Evolutionary conservation across 2,797 vertebrate species (phyloP).

Genomic region (Enteromius fasciolatus): DNA sequence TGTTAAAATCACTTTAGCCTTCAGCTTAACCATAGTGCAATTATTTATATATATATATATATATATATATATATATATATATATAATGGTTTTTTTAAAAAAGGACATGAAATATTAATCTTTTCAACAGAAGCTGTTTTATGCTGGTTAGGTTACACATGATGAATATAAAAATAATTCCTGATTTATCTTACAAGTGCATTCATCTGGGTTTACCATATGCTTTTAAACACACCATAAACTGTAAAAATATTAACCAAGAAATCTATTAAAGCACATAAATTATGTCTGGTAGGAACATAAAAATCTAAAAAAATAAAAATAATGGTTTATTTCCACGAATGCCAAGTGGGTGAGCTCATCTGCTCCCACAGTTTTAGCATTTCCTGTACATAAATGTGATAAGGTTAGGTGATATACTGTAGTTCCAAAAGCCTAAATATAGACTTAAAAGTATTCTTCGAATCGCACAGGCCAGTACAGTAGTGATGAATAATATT

Average conservation of each 20-base stretch:
- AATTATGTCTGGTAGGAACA: background rate
- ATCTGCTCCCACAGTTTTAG: background rate
- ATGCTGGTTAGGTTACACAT: background rate
- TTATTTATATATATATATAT: background rate
- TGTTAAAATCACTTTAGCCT: constrained; percentile 14
- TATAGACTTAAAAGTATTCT: constrained; percentile 14
- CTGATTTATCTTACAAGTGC: background rate
- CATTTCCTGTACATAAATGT: constrained; percentile 14
- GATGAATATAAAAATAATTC: background rate
- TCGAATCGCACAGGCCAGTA: background rate
- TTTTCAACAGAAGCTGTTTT: background rate
- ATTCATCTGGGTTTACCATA: background rate
- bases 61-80: too few species aligned
- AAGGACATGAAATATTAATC: background rate
- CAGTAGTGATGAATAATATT: constrained; percentile 8
- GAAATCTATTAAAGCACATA: background rate
- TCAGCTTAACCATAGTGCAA: background rate
- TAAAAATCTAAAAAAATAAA: background rate
- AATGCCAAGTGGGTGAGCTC: background rate
- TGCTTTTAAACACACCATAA: background rate
- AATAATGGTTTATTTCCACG: background rate
- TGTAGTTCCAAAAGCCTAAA: background rate
- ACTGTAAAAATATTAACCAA: background rate
- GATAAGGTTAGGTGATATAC: background rate
- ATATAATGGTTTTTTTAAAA: too few species aligned